These are phyloP conservation scores for Girardia tigrina DNA, from an alignment of 2,888 invertebrate genomes.

Conservation along the genomic window DNA sequence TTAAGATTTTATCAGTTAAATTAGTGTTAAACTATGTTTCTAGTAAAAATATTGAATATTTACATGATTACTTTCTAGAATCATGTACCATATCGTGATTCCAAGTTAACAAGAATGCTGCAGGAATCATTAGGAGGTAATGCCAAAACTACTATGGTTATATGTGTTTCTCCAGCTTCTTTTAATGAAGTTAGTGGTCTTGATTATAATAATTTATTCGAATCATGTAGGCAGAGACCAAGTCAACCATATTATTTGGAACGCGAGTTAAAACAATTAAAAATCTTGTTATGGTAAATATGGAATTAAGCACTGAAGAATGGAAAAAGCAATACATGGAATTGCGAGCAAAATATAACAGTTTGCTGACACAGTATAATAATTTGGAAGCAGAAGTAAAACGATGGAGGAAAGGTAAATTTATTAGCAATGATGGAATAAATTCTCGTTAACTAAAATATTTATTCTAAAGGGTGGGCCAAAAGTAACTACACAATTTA, in stretches of 20 bases:
- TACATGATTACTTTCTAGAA: slow-evolving; percentile 59
- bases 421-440: neutral
- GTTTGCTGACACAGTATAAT: slow-evolving; percentile 58
- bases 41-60: neutral
- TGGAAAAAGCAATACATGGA: slow-evolving; percentile 97
- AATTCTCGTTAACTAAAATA: no score
- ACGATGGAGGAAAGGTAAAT: slow-evolving; percentile 68
- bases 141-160: slow-evolving; percentile 91
- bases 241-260: slow-evolving; percentile 93
- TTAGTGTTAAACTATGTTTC: no score
- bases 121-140: slow-evolving; percentile 99
- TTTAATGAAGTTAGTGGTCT: slow-evolving; percentile 65
- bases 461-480: no score
- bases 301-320: slow-evolving; percentile 96
- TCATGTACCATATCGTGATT: slow-evolving; percentile 97
- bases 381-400: slow-evolving; percentile 76
- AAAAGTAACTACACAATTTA: no score
- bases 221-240: slow-evolving; percentile 63
- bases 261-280: slow-evolving; percentile 87
- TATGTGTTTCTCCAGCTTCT: slow-evolving; percentile 94
- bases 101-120: slow-evolving; percentile 88
- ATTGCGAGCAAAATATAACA: slow-evolving; percentile 82
- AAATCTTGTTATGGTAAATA: slow-evolving; percentile 96
- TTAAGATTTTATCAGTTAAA: no score
- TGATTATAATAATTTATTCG: neutral